Conservation (phyloP, 2,797 vertebrate genomes). For the Molossus molossus region DNA sequence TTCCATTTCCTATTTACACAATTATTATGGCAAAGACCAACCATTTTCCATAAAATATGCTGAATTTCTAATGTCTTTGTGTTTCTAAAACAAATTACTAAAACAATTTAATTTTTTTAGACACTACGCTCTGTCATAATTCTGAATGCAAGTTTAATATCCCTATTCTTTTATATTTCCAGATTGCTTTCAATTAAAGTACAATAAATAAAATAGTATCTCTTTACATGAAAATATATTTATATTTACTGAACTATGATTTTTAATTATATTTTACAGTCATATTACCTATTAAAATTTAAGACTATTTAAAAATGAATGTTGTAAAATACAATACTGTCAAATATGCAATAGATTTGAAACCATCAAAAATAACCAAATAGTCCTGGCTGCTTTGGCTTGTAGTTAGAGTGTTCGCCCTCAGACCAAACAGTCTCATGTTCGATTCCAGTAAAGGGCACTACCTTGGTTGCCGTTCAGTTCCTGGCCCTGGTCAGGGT, state of each 20-base stretch:
- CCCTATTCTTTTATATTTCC: slow-evolving; percentile 5
- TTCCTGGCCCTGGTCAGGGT: too few species aligned
- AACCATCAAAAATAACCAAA: slow-evolving; percentile 59
- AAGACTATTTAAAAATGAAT: slow-evolving; percentile 57
- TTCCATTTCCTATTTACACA: slow-evolving; percentile 56
- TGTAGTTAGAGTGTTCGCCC: too few species aligned
- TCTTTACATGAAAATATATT: slow-evolving; percentile 28
- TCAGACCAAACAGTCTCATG: too few species aligned
- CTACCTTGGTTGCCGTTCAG: too few species aligned
- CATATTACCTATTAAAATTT: slow-evolving; percentile 34
- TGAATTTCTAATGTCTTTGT: slow-evolving; percentile 55
- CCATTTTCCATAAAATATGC: slow-evolving; percentile 4
- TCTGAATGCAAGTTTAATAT: slow-evolving; percentile 52
- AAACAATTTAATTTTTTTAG: slow-evolving; percentile 62
- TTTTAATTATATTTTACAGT: slow-evolving; percentile 35
- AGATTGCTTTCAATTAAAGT: slow-evolving; percentile 66
- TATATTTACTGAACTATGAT: slow-evolving; percentile 47
- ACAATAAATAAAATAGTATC: slow-evolving; percentile 45
- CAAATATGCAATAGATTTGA: slow-evolving; percentile 63
- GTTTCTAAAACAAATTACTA: slow-evolving; percentile 69
- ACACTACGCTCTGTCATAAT: slow-evolving; percentile 13
- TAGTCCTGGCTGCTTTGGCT: neutral
- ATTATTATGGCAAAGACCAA: slow-evolving; percentile 58
- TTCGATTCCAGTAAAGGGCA: too few species aligned
- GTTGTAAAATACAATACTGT: slow-evolving; percentile 53